A percentile compares a stretch with the other conserved stretches of the same genome.
phyloP scores from a whole-genome alignment of 2,113 vertebrate species.

The Psammodynastes pulverulentus region DNA sequence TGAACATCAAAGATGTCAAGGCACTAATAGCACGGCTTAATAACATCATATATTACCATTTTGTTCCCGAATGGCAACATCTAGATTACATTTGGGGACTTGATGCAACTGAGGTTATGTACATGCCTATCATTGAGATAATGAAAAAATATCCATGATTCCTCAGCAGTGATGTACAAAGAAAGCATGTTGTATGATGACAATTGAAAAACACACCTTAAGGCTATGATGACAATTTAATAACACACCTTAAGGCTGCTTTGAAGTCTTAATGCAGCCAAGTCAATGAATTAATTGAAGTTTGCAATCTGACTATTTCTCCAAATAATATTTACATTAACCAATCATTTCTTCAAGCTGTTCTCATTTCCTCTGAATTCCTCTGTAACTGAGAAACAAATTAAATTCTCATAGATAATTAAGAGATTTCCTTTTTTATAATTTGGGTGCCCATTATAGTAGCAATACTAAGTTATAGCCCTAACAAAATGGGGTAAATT shows the following conservation, averaged over 20 bases:
- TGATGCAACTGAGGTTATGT: slow-evolving; percentile 64
- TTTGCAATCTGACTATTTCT: neutral
- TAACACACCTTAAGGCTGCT: neutral
- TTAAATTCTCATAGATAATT: neutral
- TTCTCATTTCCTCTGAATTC: neutral
- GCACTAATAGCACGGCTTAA: neutral
- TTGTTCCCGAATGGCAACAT: slow-evolving; percentile 68
- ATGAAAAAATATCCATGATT: slow-evolving; percentile 37
- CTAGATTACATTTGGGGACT: slow-evolving; percentile 70
- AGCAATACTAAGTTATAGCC: neutral
- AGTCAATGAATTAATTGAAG: neutral
- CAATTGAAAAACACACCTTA: neutral
- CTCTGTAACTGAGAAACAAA: neutral
- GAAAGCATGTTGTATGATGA: neutral
- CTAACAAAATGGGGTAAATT: no score
- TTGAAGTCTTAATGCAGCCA: neutral
- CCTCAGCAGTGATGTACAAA: neutral
- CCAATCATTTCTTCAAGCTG: neutral
- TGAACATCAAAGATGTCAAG: slow-evolving; percentile 49
- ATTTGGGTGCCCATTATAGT: neutral
- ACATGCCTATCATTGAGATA: slow-evolving; percentile 59
- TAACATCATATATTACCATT: slow-evolving; percentile 63
- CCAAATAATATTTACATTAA: no score
- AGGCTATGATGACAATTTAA: no score
- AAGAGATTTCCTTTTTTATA: neutral